These are phyloP conservation scores for Griposia aprilina DNA, from an alignment of 2,888 invertebrate species.

Conservation along the genomic window DNA sequence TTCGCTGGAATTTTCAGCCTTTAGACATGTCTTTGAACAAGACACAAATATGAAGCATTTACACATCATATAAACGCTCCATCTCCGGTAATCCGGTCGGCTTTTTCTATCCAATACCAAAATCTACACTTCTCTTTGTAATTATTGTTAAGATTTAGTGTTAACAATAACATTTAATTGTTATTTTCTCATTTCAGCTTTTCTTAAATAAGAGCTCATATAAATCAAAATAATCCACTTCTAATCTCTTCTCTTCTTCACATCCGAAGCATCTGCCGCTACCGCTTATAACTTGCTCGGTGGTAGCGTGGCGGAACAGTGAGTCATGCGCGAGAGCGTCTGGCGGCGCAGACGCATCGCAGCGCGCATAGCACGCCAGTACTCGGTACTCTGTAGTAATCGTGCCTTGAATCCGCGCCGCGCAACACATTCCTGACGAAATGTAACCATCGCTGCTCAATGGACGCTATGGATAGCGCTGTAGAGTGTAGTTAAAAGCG, in stretches of 20 bases:
- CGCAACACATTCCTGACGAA: constrained; percentile 60
- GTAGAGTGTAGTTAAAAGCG: constrained; percentile 17
- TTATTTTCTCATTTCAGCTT: neutral
- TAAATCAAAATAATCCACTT: neutral
- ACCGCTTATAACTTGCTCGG: constrained; percentile 12
- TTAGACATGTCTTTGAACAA: neutral
- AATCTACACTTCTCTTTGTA: neutral
- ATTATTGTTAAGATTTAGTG: neutral
- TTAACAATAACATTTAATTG: neutral
- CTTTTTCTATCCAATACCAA: neutral
- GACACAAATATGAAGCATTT: neutral
- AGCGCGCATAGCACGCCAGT: constrained; percentile 30
- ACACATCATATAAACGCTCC: neutral
- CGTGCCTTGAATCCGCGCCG: constrained; percentile 61
- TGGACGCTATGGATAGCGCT: constrained; percentile 25
- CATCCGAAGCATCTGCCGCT: constrained; percentile 15
- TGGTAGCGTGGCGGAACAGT: constrained; percentile 52
- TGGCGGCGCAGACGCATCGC: constrained; percentile 63
- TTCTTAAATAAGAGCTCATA: neutral
- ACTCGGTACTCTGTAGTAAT: constrained; percentile 57
- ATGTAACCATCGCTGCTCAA: constrained; percentile 55
- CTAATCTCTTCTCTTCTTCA: neutral
- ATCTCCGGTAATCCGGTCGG: neutral
- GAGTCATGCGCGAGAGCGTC: constrained; percentile 66
- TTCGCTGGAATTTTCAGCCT: neutral